A percentile compares a stretch with the other conserved stretches of the same genome.
phyloP scores from a whole-genome alignment of 2,113 vertebrate genomes.

The Pluvialis apricaria region DNA sequence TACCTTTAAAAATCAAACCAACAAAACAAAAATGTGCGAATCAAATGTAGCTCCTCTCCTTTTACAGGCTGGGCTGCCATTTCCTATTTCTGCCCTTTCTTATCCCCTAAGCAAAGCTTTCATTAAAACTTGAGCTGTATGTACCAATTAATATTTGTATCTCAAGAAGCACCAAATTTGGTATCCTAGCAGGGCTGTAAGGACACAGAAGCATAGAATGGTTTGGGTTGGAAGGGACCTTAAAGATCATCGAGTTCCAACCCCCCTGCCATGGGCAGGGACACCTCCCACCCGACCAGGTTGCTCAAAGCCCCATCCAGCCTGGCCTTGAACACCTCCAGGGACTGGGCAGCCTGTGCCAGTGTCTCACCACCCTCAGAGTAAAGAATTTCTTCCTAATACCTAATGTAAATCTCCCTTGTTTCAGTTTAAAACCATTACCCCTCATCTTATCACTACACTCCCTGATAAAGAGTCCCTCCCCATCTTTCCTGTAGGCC shows the following conservation, averaged over 20 bases:
- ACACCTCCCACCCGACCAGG: not conserved
- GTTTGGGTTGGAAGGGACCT: not conserved
- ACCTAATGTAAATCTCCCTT: not conserved
- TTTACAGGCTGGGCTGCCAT: fast-evolving
- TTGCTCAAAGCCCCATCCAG: not conserved
- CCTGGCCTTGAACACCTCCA: not conserved
- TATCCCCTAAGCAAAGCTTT: not conserved
- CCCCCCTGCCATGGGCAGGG: not conserved
- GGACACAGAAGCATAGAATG: not conserved
- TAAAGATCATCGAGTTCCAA: not conserved
- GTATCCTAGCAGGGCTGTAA: not conserved
- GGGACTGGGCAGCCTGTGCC: not conserved
- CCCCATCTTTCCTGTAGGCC: not conserved
- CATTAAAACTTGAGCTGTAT: not conserved
- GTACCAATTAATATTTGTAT: not conserved
- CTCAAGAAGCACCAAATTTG: fast-evolving
- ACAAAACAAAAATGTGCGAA: not conserved
- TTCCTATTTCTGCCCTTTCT: not conserved
- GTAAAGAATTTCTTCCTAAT: not conserved
- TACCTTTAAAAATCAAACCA: not conserved
- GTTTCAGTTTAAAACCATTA: not conserved
- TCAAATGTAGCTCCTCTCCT: not conserved
- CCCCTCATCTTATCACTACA: not conserved
- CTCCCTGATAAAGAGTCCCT: not conserved
- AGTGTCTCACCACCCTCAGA: not conserved